phyloP scores from a whole-genome alignment of 2,888 invertebrate genomes.

The Orthosia incerta region DNA sequence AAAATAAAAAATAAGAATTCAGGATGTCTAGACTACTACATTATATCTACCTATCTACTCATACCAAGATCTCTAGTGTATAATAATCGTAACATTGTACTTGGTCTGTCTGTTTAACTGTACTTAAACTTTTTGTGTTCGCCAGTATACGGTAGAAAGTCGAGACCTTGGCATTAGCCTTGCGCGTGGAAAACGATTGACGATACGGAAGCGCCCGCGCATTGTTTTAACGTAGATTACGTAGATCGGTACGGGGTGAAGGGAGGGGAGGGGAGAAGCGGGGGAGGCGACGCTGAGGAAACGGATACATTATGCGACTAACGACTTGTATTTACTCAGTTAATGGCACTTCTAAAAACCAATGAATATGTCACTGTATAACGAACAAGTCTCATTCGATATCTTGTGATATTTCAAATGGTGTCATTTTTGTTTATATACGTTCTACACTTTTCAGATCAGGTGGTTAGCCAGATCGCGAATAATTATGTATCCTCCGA shows the following conservation, averaged over 20 bases:
- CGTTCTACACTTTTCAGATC: background rate
- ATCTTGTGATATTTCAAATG: conserved; percentile 42
- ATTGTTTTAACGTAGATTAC: conserved; percentile 85
- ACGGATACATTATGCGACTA: conserved; percentile 74
- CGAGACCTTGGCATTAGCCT: conserved; percentile 89
- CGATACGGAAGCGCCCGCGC: conserved; percentile 85
- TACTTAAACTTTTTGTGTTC: conserved; percentile 61
- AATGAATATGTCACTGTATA: conserved; percentile 59
- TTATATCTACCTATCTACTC: no score
- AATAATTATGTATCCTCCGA: no score
- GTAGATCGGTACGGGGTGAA: conserved; percentile 66
- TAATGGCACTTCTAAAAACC: conserved; percentile 63
- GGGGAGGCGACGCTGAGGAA: conserved; percentile 65
- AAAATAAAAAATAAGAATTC: no score
- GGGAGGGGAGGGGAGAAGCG: conserved; percentile 20
- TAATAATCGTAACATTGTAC: conserved; percentile 25
- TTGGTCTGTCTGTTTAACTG: conserved; percentile 44
- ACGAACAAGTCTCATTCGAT: conserved; percentile 35
- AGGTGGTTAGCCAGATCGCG: no score
- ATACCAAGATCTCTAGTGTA: conserved; percentile 2
- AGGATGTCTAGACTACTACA: no score
- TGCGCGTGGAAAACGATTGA: conserved; percentile 86
- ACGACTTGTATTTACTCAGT: conserved; percentile 65
- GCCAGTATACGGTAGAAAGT: conserved; percentile 81
- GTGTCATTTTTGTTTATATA: conserved; percentile 5